These are phyloP conservation scores for Melipona quadrifasciata DNA, from an alignment of 1,140 invertebrate genomes.

Conservation along the genomic window DNA sequence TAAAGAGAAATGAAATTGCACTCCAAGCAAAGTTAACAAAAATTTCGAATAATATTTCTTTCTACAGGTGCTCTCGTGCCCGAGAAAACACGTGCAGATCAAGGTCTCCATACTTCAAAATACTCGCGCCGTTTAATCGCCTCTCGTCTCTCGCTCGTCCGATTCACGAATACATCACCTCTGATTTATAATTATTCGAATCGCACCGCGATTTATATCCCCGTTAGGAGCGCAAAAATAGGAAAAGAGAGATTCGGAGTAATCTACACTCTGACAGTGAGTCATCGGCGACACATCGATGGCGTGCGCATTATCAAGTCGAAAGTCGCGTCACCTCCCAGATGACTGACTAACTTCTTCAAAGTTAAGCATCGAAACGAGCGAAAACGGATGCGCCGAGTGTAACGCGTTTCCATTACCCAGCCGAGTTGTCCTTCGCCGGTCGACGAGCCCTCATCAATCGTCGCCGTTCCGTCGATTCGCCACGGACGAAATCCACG, in stretches of 20 bases:
- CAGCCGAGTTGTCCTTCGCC: background rate
- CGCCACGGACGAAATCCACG: background rate
- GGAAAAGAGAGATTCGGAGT: background rate
- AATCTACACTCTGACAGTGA: background rate
- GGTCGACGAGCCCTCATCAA: slow-evolving; percentile 12
- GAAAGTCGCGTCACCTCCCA: too few relatives aligned
- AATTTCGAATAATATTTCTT: too few relatives aligned
- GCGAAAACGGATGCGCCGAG: background rate
- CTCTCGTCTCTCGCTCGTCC: background rate
- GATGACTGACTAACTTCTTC: background rate
- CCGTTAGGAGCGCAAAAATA: too few relatives aligned
- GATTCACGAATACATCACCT: background rate
- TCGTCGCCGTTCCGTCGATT: slow-evolving; percentile 13
- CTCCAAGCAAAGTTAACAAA: too few relatives aligned
- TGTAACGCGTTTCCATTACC: background rate
- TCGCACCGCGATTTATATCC: background rate
- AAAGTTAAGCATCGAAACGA: background rate
- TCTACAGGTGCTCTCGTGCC: too few relatives aligned
- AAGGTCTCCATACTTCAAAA: too few relatives aligned
- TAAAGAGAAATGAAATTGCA: too few relatives aligned
- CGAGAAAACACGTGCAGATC: background rate
- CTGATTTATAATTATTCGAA: background rate
- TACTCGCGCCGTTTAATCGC: background rate
- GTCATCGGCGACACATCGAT: slow-evolving; percentile 19
- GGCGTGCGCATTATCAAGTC: slow-evolving; percentile 12